phyloP scores from a whole-genome alignment of 2,888 invertebrate genomes.

The Drosophila merina region DNA sequence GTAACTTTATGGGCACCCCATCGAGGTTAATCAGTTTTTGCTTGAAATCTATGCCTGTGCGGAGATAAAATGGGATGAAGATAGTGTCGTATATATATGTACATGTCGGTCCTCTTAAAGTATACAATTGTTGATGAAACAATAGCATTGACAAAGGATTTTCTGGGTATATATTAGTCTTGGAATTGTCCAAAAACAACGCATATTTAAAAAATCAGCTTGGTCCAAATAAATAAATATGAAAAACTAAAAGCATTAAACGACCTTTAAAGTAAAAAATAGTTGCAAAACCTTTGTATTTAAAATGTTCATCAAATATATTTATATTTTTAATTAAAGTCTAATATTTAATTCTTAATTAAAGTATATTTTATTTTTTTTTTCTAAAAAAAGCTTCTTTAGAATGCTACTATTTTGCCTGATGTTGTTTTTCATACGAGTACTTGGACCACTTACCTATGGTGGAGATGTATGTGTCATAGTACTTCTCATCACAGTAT shows the following conservation, averaged over 20 bases:
- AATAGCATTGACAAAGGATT: not conserved
- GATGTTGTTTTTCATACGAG: not conserved
- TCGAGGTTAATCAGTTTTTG: slow-evolving; percentile 95
- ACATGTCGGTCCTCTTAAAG: not conserved
- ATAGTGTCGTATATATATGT: not conserved
- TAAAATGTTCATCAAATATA: too few species aligned
- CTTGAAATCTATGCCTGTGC: slow-evolving; percentile 93
- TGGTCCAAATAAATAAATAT: too few species aligned
- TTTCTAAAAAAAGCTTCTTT: too few species aligned
- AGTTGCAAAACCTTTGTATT: too few species aligned
- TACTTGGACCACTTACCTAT: slow-evolving; percentile 88
- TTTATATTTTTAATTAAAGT: too few species aligned
- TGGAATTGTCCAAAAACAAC: too few species aligned
- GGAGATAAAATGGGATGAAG: slow-evolving; percentile 17
- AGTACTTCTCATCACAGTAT: slow-evolving; percentile 95
- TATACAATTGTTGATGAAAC: not conserved
- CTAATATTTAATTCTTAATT: too few species aligned
- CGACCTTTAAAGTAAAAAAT: too few species aligned
- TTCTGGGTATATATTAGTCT: not conserved
- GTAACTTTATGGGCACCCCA: slow-evolving; percentile 91
- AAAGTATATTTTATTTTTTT: too few species aligned
- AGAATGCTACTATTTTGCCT: not conserved
- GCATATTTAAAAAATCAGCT: too few species aligned
- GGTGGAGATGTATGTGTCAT: slow-evolving; percentile 95
- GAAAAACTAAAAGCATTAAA: too few species aligned